phyloP scores from a whole-genome alignment of 2,888 invertebrate species.

The Brenthis daphne region DNA sequence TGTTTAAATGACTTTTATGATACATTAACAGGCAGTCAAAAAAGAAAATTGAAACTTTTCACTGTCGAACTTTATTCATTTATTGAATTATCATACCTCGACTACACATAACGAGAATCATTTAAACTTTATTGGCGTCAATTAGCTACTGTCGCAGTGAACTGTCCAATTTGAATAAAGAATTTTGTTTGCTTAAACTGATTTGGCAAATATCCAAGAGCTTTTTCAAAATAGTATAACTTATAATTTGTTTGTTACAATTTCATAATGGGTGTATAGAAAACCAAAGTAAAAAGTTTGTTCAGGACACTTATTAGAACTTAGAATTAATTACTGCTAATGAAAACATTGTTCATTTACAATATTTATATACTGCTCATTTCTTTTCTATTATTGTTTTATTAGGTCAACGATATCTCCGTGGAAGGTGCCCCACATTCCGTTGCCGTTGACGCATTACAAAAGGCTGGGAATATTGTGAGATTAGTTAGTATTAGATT shows the following conservation, averaged over 20 bases:
- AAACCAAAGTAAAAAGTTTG: slow-evolving; percentile 14
- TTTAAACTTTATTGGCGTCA: not conserved
- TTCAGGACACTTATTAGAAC: slow-evolving; percentile 7
- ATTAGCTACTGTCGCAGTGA: slow-evolving; percentile 18
- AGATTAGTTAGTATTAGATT: slow-evolving; percentile 87
- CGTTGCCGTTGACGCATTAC: slow-evolving; percentile 97
- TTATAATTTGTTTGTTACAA: slow-evolving; percentile 28
- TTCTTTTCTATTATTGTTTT: slow-evolving; percentile 14
- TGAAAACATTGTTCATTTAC: not conserved
- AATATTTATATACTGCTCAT: not conserved
- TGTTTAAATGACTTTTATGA: too few relatives aligned
- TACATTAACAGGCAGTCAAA: too few relatives aligned
- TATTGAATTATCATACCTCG: not conserved
- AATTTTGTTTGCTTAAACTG: slow-evolving; percentile 20
- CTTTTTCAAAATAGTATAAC: slow-evolving; percentile 18
- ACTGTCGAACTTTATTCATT: too few relatives aligned
- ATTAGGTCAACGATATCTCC: slow-evolving; percentile 93
- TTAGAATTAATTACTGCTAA: not conserved
- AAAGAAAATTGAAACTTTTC: too few relatives aligned
- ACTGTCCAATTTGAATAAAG: slow-evolving; percentile 27
- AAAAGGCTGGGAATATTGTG: slow-evolving; percentile 96
- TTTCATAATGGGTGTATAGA: slow-evolving; percentile 1
- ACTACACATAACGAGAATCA: not conserved
- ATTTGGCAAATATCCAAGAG: slow-evolving; percentile 27
- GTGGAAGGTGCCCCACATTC: slow-evolving; percentile 97